Conservation (phyloP, 2,797 vertebrate species). For the Protonibea diacanthus region DNA sequence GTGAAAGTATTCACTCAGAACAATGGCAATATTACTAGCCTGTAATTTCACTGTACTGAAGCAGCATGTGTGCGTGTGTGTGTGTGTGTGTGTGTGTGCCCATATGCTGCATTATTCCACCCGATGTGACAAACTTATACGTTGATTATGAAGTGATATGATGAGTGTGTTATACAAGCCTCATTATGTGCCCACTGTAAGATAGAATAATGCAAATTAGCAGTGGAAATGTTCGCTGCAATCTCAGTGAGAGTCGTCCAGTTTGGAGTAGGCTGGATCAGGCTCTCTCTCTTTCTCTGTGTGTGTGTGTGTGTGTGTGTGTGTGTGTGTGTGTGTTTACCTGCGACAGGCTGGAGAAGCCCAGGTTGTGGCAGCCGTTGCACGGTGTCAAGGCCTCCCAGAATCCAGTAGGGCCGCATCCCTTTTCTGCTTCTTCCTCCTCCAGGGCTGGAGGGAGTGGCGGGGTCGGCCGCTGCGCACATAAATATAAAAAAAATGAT, state of each 20-base stretch:
- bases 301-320: constrained; percentile 10
- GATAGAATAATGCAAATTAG: not conserved
- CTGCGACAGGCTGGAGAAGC: constrained; percentile 92
- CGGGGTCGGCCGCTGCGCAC: constrained; percentile 87
- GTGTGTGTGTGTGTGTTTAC: constrained; percentile 69
- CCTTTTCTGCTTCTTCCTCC: constrained; percentile 91
- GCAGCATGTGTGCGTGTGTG: constrained; percentile 21
- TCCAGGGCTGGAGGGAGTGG: constrained; percentile 86
- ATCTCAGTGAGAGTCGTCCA: not conserved
- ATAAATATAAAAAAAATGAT: not conserved
- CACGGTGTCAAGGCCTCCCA: constrained; percentile 97
- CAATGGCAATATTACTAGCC: constrained; percentile 55
- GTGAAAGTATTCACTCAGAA: constrained; percentile 61
- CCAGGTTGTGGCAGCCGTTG: constrained; percentile 95
- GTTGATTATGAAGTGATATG: constrained; percentile 24
- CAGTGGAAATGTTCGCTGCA: not conserved
- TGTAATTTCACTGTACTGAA: constrained; percentile 59
- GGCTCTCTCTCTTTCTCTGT: not conserved
- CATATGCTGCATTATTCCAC: constrained; percentile 21
- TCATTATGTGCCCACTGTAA: not conserved
- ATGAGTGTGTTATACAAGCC: not conserved
- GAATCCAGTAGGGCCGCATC: constrained; percentile 92
- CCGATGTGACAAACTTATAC: constrained; percentile 14
- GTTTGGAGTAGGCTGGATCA: not conserved
- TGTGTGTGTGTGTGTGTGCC: constrained; percentile 13